Conservation (phyloP, 37 sponge, comb jelly and placozoan species). For the Bolinopsis microptera region DNA sequence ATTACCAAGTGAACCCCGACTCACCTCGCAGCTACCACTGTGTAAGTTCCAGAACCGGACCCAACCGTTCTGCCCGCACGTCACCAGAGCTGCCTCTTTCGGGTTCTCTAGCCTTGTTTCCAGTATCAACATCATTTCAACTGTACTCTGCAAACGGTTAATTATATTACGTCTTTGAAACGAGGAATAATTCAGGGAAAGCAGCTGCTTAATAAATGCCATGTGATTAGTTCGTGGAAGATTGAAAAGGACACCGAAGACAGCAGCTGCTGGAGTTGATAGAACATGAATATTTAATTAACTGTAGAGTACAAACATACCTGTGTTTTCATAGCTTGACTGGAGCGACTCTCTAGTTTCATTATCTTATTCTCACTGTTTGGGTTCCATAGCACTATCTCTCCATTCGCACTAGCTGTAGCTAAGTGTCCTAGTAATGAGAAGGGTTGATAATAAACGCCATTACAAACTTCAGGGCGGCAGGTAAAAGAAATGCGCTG, state of each 20-base stretch:
- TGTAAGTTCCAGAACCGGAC: conserved; percentile 3
- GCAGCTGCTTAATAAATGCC: background rate
- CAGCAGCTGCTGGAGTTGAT: no score
- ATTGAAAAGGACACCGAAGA: no score
- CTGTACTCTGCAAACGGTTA: background rate
- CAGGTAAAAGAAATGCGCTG: no score
- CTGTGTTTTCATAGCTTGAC: background rate
- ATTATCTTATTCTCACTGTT: conserved; percentile 42
- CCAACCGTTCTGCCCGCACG: conserved; percentile 61
- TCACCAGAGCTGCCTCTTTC: background rate
- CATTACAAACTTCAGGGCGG: no score
- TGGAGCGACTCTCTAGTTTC: conserved; percentile 11
- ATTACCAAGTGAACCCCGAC: no score
- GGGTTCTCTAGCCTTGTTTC: conserved; percentile 49
- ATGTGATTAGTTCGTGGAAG: no score
- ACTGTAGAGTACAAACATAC: no score
- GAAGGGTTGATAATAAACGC: no score
- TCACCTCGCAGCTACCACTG: background rate
- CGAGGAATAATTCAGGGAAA: background rate
- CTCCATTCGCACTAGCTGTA: conserved; percentile 59
- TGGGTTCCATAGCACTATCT: conserved; percentile 63
- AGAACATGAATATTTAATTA: no score
- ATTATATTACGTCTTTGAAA: no score
- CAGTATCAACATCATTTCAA: conserved; percentile 52
- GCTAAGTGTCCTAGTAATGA: conserved; percentile 8